Conservation (phyloP, 2,797 vertebrate species). For the Apogon hyalosoma region DNA sequence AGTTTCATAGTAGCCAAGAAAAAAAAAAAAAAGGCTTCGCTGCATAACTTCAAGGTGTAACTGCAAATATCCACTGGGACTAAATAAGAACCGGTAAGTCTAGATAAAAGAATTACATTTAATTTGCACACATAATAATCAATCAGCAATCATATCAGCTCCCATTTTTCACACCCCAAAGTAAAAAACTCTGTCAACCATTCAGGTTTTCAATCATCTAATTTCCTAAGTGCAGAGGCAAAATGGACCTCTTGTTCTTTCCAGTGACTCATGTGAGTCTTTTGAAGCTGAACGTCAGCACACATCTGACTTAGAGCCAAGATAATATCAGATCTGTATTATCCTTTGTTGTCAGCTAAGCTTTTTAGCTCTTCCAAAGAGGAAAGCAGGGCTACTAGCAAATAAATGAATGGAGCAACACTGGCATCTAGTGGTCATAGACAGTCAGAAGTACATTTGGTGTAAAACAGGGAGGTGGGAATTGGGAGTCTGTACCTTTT, state of each 20-base stretch:
- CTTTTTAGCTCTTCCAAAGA: not conserved
- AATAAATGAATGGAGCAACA: conserved; percentile 39
- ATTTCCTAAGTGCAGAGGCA: conserved; percentile 33
- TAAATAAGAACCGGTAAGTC: not conserved
- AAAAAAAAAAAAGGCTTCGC: conserved; percentile 4
- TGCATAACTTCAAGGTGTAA: conserved; percentile 23
- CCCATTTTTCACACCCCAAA: conserved; percentile 22
- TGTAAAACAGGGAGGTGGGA: conserved; percentile 15
- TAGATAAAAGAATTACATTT: not conserved
- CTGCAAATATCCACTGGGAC: conserved; percentile 19
- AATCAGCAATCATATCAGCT: conserved; percentile 16
- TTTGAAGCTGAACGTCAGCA: conserved; percentile 47
- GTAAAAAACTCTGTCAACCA: conserved; percentile 28
- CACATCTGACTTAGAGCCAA: conserved; percentile 36
- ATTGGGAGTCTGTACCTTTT: conserved; percentile 53
- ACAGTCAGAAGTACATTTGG: not conserved
- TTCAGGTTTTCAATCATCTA: conserved; percentile 46
- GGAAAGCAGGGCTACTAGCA: not conserved
- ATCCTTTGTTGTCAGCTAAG: conserved; percentile 34
- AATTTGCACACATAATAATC: conserved; percentile 15
- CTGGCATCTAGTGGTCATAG: conserved; percentile 74
- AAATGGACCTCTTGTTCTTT: conserved; percentile 47
- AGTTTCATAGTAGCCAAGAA: conserved; percentile 17
- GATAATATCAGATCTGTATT: conserved; percentile 32
- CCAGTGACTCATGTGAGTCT: conserved; percentile 44